Evolutionary conservation across 1,140 invertebrate genomes (phyloP).

Genomic region (honey bee (Apis mellifera)): DNA sequence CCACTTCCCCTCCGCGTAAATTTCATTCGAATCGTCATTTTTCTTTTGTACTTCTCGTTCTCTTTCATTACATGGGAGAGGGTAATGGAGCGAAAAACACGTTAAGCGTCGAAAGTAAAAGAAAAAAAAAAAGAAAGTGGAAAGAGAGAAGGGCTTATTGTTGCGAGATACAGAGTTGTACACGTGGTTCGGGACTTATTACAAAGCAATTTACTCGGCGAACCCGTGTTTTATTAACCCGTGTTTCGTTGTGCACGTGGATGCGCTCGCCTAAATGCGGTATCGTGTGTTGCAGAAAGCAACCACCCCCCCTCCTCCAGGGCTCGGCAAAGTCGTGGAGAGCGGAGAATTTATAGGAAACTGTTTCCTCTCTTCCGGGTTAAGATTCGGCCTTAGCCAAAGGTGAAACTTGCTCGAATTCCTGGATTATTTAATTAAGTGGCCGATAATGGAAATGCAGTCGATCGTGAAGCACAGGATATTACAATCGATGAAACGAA

Average conservation of each 20-base stretch:
- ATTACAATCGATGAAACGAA: slow-evolving; percentile 40
- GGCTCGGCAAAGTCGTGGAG: slow-evolving; percentile 31
- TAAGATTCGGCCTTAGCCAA: slow-evolving; percentile 31
- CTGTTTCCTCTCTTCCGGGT: slow-evolving; percentile 23
- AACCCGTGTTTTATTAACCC: slow-evolving; percentile 32
- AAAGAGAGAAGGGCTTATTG: background rate
- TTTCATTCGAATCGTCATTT: slow-evolving; percentile 12
- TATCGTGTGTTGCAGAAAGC: slow-evolving; percentile 10
- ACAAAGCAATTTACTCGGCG: slow-evolving; percentile 13
- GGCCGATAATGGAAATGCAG: slow-evolving; percentile 59
- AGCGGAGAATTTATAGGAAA: slow-evolving; percentile 54
- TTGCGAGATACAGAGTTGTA: slow-evolving; percentile 10
- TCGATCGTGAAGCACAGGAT: slow-evolving; percentile 57
- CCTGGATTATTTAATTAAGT: slow-evolving; percentile 64
- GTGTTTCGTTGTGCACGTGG: background rate
- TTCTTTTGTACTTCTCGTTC: background rate
- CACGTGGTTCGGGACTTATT: slow-evolving; percentile 27
- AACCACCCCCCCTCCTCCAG: background rate
- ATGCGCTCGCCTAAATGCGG: slow-evolving; percentile 6
- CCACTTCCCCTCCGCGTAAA: background rate
- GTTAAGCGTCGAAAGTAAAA: slow-evolving; percentile 14
- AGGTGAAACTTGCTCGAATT: slow-evolving; percentile 50
- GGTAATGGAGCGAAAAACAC: slow-evolving; percentile 16
- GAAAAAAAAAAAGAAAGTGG: background rate
- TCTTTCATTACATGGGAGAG: no score